Conservation (phyloP, 37 sponge, comb jelly and placozoan genomes). For the Halichondria panicea region DNA sequence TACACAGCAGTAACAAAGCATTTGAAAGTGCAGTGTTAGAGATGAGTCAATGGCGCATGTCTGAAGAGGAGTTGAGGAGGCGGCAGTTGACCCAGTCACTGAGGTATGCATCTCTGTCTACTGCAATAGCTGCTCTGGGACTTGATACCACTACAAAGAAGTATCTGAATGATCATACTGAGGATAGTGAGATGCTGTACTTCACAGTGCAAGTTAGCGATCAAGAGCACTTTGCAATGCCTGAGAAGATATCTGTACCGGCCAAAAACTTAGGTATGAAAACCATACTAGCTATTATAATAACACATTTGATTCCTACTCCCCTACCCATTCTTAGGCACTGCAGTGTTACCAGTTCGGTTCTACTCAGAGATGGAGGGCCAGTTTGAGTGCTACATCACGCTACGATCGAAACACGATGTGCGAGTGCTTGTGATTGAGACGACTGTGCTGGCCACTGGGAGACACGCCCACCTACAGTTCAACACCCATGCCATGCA, state of each 20-base stretch:
- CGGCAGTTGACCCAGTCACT: conserved; percentile 44
- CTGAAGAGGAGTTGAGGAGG: conserved; percentile 34
- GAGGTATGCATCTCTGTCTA: conserved; percentile 39
- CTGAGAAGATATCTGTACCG: conserved; percentile 24
- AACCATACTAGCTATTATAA: background rate
- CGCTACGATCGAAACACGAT: conserved; percentile 60
- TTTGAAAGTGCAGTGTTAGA: conserved; percentile 49
- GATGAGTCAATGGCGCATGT: conserved; percentile 45
- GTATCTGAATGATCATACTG: background rate
- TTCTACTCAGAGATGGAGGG: conserved; percentile 47
- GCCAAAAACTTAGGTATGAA: conserved; percentile 15
- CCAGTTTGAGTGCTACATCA: conserved; percentile 66
- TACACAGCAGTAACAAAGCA: conserved; percentile 21
- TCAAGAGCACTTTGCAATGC: conserved; percentile 19
- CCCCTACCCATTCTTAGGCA: background rate
- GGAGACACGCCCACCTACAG: conserved; percentile 55
- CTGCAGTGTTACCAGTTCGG: conserved; percentile 23
- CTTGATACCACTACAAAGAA: background rate
- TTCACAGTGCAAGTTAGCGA: conserved; percentile 26
- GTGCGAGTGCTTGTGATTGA: conserved; percentile 76
- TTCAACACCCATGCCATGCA: conserved; percentile 72
- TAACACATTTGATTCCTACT: background rate
- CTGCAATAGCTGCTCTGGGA: conserved; percentile 19
- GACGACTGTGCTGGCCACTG: conserved; percentile 51
- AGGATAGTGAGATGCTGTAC: conserved; percentile 1